phyloP scores from a whole-genome alignment of 2,888 invertebrate genomes.

The Dynastes maya region DNA sequence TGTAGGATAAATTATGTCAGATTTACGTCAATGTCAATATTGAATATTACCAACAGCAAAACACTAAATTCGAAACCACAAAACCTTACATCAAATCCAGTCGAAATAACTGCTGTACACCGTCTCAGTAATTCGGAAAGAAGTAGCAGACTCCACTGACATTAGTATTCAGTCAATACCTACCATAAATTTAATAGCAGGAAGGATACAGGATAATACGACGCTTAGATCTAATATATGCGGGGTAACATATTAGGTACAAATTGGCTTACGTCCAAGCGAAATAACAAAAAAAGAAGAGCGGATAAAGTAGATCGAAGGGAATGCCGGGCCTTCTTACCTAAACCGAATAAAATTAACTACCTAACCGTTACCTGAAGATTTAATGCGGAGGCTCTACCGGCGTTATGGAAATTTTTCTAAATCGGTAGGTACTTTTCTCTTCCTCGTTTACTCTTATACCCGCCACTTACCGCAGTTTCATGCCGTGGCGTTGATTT shows the following conservation, averaged over 20 bases:
- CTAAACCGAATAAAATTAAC: conserved; percentile 27
- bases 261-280: conserved; percentile 56
- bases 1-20: too few relatives aligned
- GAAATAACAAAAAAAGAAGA: not conserved
- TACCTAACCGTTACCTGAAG: conserved; percentile 15
- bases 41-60: too few relatives aligned
- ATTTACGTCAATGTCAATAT: too few relatives aligned
- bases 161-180: conserved; percentile 57
- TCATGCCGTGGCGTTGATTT: not conserved
- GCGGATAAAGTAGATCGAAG: not conserved
- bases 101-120: too few relatives aligned
- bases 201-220: conserved; percentile 56
- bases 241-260: conserved; percentile 59
- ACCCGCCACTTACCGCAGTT: not conserved
- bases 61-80: too few relatives aligned
- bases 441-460: too few relatives aligned
- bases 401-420: conserved; percentile 16
- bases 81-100: too few relatives aligned
- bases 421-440: not conserved
- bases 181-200: conserved; percentile 57
- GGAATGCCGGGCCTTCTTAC: conserved; percentile 5
- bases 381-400: conserved; percentile 32
- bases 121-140: too few relatives aligned
- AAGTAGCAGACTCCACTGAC: not conserved
- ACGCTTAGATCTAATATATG: conserved; percentile 60